Conservation (phyloP, 2,888 invertebrate genomes). For the Agonopterix arenella region DNA sequence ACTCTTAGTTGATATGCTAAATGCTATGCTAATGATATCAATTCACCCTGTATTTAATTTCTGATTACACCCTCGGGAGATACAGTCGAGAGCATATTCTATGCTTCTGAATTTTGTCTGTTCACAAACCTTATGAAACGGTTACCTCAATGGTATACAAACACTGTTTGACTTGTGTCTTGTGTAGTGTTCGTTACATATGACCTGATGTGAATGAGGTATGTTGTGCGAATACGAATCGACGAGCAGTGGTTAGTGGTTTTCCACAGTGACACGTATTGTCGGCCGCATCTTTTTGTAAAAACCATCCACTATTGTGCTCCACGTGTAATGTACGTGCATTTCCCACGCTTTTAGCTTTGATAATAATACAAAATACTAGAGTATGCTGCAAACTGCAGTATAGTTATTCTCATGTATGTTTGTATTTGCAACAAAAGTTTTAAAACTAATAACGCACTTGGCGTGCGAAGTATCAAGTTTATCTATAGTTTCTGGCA, state of each 20-base stretch:
- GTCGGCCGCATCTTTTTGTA: slow-evolving; percentile 54
- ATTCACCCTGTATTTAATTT: too few species aligned
- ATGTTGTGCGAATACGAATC: not conserved
- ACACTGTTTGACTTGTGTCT: too few species aligned
- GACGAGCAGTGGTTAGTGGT: slow-evolving; percentile 34
- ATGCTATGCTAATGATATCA: too few species aligned
- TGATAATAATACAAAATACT: not conserved
- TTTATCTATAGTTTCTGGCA: slow-evolving; percentile 45
- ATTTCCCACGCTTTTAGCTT: slow-evolving; percentile 47
- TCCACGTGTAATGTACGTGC: slow-evolving; percentile 33
- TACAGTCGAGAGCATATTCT: too few species aligned
- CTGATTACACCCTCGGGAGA: too few species aligned
- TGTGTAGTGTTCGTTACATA: too few species aligned
- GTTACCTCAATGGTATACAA: too few species aligned
- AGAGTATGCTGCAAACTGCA: not conserved
- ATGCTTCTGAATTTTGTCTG: too few species aligned
- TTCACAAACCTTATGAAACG: too few species aligned
- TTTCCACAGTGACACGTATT: slow-evolving; percentile 48
- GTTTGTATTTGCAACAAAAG: not conserved
- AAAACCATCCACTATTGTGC: slow-evolving; percentile 41
- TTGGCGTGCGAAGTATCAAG: slow-evolving; percentile 39
- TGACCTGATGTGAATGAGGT: too few species aligned
- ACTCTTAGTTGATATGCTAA: too few species aligned
- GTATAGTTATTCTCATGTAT: too few species aligned
- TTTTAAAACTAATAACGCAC: slow-evolving; percentile 27